These are phyloP conservation scores for Uropsilus gracilis DNA, from an alignment of 2,113 vertebrate species.

Conservation along the genomic window DNA sequence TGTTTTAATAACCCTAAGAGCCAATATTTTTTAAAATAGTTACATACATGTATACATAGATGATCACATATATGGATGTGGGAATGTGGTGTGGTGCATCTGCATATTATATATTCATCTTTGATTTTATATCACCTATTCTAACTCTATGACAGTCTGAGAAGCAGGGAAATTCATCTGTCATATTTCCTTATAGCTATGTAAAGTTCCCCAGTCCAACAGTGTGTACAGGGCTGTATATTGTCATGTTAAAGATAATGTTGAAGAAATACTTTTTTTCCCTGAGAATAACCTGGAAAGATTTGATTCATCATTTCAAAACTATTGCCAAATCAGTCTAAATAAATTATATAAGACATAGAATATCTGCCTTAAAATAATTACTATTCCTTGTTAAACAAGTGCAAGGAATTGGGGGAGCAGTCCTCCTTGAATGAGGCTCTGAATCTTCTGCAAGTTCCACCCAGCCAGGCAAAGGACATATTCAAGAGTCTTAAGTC, in stretches of 20 bases:
- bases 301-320: slow-evolving; percentile 49
- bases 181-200: slow-evolving; percentile 52
- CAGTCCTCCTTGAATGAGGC: background rate
- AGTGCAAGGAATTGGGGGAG: background rate
- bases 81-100: background rate
- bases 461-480: rapidly evolving
- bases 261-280: slow-evolving; percentile 14
- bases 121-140: slow-evolving; percentile 21
- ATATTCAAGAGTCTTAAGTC: background rate
- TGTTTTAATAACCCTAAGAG: slow-evolving; percentile 83
- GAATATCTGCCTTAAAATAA: background rate
- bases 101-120: background rate
- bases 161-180: slow-evolving; percentile 41
- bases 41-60: background rate
- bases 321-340: background rate
- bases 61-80: background rate
- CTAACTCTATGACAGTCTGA: background rate
- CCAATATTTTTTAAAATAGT: slow-evolving; percentile 71
- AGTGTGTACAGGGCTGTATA: background rate
- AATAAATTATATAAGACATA: background rate
- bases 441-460: rapidly evolving
- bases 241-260: slow-evolving; percentile 4
- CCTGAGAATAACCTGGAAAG: background rate
- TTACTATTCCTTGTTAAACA: background rate
- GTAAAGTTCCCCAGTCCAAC: slow-evolving; percentile 22